Base-by-base conservation (phyloP, 2,797 vertebrate species). In the Manis pentadactyla region DNA sequence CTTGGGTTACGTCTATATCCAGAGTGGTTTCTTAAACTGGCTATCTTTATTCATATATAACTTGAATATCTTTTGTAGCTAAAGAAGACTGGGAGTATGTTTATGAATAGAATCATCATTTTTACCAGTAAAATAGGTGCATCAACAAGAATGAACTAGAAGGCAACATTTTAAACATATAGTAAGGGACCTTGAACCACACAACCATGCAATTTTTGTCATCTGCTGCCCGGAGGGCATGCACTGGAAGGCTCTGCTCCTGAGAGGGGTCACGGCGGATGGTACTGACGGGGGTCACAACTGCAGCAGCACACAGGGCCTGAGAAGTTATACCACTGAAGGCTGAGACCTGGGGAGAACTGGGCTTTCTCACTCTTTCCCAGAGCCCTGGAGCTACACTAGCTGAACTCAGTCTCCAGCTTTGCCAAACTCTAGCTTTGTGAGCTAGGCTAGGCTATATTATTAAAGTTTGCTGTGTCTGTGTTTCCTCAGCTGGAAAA, bases 1-100 rank as follows among this genome's bases (percentile, higher is more conserved):
- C 39, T 95, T 97, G 96, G 78, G 92, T 96, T 81, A 82, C 95
- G 97, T 94, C 74, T 83, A 25, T 55, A 90, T 69, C 0, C 3
- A 92, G 74, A 66, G 46, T 94, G 64, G 55, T 94, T 97, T 86
- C 86, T 49, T 87, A 42, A 94, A 27, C 75, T 87, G 49, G 15
- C 57, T 87, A 17, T 49, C 83, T 75, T n/a, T 93, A 77, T 95
- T 96, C 81, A 71, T 73, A 8, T 1, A 23, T 69, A 83, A 96
- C n/a, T 1, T 0, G 42, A 77, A 93, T 79, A 49, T 95, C 87
- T 93, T 97, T 87, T 66, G 83, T 66, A 93, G 66, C 59, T 83
- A 39, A 55, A 92, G 31, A 71, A 74, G 59, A 53, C 9, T 18
- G 18, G 25, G 55, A 59, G 7, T 87, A 2, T 82, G 49, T 96